A percentile compares a stretch with the other conserved stretches of the same genome.
Evolutionary conservation across 2,113 vertebrate genomes (phyloP).

Genomic region (Pollimyrus isidori): DNA sequence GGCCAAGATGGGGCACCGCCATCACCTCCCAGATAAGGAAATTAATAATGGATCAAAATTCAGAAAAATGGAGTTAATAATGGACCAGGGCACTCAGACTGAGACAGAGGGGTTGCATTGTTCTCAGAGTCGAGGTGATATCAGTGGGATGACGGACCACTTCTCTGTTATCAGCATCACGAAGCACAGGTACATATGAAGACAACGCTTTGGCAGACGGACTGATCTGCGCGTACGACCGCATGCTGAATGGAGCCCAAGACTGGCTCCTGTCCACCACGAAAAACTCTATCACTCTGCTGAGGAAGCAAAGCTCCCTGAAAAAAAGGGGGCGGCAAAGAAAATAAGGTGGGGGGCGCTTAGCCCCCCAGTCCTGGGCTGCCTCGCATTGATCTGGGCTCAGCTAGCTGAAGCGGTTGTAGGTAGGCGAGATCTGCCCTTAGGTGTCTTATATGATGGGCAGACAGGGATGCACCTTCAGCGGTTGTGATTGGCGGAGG

Average conservation of each 20-base stretch:
- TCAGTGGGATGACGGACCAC: constrained; percentile 32
- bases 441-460: constrained; percentile 48
- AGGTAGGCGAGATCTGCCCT: constrained; percentile 50
- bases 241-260: constrained; percentile 40
- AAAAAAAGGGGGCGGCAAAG: not conserved
- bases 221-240: constrained; percentile 40
- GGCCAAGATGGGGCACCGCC: not conserved
- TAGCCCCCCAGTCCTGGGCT: constrained; percentile 15
- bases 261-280: constrained; percentile 48
- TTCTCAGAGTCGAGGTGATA: constrained; percentile 45
- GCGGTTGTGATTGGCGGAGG: constrained; percentile 1
- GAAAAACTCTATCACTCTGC: constrained; percentile 30
- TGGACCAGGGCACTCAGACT: constrained; percentile 41
- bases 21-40: constrained; percentile 22
- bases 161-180: not conserved
- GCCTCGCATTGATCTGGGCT: constrained; percentile 47
- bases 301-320: not conserved
- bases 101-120: constrained; percentile 45
- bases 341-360: constrained; percentile 20
- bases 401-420: constrained; percentile 37
- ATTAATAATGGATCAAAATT: not conserved
- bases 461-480: constrained; percentile 53
- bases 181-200: not conserved
- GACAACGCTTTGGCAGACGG: constrained; percentile 36
- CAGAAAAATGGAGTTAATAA: constrained; percentile 55